Conservation (phyloP, 1,140 invertebrate species). For the Mylabris phalerata region DNA sequence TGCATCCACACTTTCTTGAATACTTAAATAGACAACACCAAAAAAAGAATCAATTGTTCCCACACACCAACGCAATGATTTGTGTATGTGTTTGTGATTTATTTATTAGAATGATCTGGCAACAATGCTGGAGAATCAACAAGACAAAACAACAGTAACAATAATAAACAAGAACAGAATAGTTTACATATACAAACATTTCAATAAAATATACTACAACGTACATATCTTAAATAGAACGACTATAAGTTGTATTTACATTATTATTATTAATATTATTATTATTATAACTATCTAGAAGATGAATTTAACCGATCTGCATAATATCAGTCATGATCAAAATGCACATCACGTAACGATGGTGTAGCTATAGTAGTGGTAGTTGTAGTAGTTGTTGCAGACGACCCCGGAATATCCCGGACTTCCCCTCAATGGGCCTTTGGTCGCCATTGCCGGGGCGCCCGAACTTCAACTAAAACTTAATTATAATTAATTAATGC, state of each 20-base stretch:
- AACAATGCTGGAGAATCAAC: too few relatives aligned
- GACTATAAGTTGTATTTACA: too few relatives aligned
- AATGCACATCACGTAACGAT: constrained; percentile 10
- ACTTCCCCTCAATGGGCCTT: not conserved
- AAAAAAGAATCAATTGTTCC: not conserved
- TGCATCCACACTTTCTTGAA: not conserved
- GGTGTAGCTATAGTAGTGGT: too few relatives aligned
- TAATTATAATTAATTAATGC: constrained; percentile 74
- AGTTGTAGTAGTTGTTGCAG: not conserved
- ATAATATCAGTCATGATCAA: constrained; percentile 21
- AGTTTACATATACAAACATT: too few relatives aligned
- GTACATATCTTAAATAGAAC: too few relatives aligned
- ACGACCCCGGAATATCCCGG: constrained; percentile 1
- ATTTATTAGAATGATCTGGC: too few relatives aligned
- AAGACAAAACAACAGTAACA: too few relatives aligned
- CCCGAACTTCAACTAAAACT: constrained; percentile 65
- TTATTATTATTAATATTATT: too few relatives aligned
- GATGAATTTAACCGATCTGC: constrained; percentile 14
- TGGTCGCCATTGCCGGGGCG: constrained; percentile 25
- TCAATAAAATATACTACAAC: too few relatives aligned
- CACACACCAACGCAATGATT: not conserved
- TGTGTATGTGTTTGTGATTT: not conserved
- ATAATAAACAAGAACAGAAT: too few relatives aligned
- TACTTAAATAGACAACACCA: constrained; percentile 2
- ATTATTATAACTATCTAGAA: constrained; percentile 1